Conservation (phyloP, 2,888 invertebrate species). For the Agrochola circellaris region DNA sequence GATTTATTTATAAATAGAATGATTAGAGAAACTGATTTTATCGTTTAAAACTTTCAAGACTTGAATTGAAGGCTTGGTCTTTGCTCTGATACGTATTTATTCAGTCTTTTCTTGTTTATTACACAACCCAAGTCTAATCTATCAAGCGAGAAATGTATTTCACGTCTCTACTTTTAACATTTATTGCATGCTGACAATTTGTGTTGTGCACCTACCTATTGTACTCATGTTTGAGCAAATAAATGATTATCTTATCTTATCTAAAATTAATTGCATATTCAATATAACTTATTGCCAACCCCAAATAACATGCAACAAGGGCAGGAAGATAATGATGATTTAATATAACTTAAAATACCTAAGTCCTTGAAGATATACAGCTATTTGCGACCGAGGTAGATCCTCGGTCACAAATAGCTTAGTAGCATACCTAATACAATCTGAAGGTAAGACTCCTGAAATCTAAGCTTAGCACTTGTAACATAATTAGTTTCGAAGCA, state of each 20-base stretch:
- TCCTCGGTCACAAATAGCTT: background rate
- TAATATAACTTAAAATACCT: background rate
- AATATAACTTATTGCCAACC: too few species aligned
- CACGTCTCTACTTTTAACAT: background rate
- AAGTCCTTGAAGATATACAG: slow-evolving; percentile 1
- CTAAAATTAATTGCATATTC: too few species aligned
- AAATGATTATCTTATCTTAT: too few species aligned
- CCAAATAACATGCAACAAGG: too few species aligned
- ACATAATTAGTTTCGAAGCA: background rate
- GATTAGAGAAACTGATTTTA: slow-evolving; percentile 16
- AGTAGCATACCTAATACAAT: too few species aligned
- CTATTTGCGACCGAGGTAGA: too few species aligned
- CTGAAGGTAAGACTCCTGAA: background rate
- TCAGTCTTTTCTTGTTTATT: slow-evolving; percentile 2
- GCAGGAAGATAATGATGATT: background rate
- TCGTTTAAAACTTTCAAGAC: slow-evolving; percentile 1
- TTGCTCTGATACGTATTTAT: slow-evolving; percentile 9
- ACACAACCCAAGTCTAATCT: background rate
- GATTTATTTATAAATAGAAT: slow-evolving; percentile 52
- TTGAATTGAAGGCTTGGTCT: slow-evolving; percentile 5
- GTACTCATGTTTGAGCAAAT: too few species aligned
- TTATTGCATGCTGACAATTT: too few species aligned
- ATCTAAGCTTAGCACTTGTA: background rate
- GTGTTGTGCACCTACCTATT: too few species aligned
- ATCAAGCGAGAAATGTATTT: background rate